A percentile compares a stretch with the other conserved stretches of the same genome.
phyloP scores from a whole-genome alignment of 2,888 invertebrate genomes.

The Norana najaformis region DNA sequence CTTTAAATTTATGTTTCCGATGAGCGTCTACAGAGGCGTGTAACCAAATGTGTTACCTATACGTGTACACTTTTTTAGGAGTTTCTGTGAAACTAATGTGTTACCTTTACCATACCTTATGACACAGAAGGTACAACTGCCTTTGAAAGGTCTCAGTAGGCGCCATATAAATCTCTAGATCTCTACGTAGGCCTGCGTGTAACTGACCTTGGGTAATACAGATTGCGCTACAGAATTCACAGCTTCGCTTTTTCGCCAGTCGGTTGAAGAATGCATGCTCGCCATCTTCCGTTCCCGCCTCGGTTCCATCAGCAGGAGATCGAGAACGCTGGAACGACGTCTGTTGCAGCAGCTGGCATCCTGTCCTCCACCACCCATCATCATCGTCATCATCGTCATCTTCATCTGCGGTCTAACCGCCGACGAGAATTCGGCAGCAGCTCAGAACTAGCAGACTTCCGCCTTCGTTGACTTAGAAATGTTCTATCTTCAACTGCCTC shows the following conservation, averaged over 20 bases:
- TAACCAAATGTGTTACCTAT: too few species aligned
- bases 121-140: background rate
- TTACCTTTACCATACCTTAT: too few species aligned
- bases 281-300: background rate
- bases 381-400: conserved; percentile 13
- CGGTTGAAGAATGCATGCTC: background rate
- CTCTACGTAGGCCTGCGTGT: background rate
- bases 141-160: background rate
- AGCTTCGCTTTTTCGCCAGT: background rate
- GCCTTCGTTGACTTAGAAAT: background rate
- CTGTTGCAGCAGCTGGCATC: conserved; percentile 1
- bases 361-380: background rate
- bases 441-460: background rate
- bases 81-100: too few species aligned
- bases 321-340: background rate
- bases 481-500: background rate
- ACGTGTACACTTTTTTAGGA: too few species aligned
- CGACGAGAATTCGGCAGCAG: background rate
- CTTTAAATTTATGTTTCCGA: too few species aligned
- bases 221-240: background rate
- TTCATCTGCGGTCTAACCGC: background rate
- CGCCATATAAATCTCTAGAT: background rate
- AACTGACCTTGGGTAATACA: background rate
- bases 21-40: too few species aligned
- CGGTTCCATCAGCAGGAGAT: background rate